Evolutionary conservation across 2,113 vertebrate species (phyloP).

Genomic region (Catharus fuscescens): DNA sequence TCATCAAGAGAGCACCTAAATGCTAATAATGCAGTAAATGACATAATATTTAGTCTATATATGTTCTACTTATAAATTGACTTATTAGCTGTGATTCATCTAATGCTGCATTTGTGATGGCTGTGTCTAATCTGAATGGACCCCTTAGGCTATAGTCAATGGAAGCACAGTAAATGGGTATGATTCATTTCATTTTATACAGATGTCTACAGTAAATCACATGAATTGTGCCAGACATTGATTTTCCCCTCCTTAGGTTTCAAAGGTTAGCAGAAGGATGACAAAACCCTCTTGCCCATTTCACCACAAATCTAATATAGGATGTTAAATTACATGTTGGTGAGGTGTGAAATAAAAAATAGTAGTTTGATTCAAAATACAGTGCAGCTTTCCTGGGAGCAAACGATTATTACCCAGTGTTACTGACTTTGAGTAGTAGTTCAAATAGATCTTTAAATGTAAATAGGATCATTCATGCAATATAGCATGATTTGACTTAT

Average conservation of each 20-base stretch:
- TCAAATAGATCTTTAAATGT: background rate
- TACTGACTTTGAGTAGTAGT: background rate
- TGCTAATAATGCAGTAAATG: background rate
- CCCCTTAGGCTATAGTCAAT: background rate
- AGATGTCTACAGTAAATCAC: background rate
- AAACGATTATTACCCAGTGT: background rate
- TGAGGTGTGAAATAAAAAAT: constrained; percentile 3
- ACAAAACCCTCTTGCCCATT: background rate
- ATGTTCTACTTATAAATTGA: background rate
- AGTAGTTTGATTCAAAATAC: background rate
- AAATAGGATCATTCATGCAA: background rate
- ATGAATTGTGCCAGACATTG: background rate
- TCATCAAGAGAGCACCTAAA: background rate
- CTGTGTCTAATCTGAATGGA: background rate
- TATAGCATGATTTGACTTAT: background rate
- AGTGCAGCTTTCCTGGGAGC: background rate
- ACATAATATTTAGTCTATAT: background rate
- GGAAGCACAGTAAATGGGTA: background rate
- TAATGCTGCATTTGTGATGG: background rate
- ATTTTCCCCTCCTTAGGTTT: background rate
- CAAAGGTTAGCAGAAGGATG: background rate
- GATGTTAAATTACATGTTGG: background rate
- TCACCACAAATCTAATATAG: background rate
- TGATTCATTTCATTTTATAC: background rate
- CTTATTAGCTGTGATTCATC: background rate